Evolutionary conservation across 2,888 invertebrate species (phyloP).

Genomic region (Dasysyrphus tricinctus): DNA sequence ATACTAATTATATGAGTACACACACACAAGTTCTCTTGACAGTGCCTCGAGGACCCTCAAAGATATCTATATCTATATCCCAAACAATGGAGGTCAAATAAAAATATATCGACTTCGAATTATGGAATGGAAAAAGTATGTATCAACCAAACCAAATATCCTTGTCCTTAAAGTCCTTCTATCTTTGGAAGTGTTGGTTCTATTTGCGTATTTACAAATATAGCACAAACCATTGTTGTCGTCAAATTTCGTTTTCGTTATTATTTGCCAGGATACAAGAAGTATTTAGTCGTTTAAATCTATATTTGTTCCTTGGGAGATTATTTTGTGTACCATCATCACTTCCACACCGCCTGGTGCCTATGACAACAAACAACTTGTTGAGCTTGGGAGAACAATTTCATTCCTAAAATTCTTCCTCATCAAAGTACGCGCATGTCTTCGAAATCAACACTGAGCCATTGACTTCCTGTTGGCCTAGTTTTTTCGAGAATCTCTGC

Average conservation of each 20-base stretch:
- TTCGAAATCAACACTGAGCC: slow-evolving; percentile 11
- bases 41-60: slow-evolving; percentile 15
- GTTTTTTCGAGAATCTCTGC: slow-evolving; percentile 29
- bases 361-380: slow-evolving; percentile 73
- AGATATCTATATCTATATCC: slow-evolving; percentile 26
- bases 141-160: neutral
- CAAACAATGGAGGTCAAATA: slow-evolving; percentile 18
- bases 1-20: slow-evolving; percentile 37
- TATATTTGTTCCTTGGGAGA: slow-evolving; percentile 13
- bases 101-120: slow-evolving; percentile 13
- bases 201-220: neutral
- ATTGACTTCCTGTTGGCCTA: slow-evolving; percentile 64
- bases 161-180: neutral
- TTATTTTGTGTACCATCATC: neutral
- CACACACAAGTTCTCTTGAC: slow-evolving; percentile 17
- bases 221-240: neutral
- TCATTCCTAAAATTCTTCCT: slow-evolving; percentile 13
- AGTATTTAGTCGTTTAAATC: slow-evolving; percentile 8
- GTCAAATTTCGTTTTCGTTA: neutral
- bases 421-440: slow-evolving; percentile 59
- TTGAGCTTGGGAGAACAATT: slow-evolving; percentile 44
- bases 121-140: neutral
- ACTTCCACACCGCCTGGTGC: slow-evolving; percentile 6
- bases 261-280: slow-evolving; percentile 26
- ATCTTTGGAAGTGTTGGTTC: neutral